Conservation (phyloP, 2,888 invertebrate genomes). For the Rhingia rostrata region DNA sequence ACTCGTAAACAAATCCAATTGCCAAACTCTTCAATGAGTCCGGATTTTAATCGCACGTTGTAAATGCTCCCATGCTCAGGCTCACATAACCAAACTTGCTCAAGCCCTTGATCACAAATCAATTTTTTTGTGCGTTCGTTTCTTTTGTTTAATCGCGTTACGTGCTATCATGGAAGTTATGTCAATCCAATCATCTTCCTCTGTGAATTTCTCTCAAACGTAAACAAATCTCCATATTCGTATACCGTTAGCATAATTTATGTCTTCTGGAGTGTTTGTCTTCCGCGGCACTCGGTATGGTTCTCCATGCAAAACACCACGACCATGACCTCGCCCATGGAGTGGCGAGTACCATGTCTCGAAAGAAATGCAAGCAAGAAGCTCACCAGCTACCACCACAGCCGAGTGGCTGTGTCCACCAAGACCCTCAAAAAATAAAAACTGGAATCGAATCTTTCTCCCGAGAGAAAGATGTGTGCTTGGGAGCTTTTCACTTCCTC, state of each 20-base stretch:
- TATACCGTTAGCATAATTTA: slow-evolving; percentile 41
- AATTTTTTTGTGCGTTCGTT: slow-evolving; percentile 26
- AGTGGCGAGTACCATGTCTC: slow-evolving; percentile 4
- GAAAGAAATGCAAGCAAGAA: slow-evolving; percentile 52
- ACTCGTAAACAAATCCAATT: no score
- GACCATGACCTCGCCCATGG: slow-evolving; percentile 75
- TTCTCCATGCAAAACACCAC: slow-evolving; percentile 6
- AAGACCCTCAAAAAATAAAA: slow-evolving; percentile 11
- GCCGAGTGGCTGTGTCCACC: slow-evolving; percentile 5
- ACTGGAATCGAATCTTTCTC: slow-evolving; percentile 15
- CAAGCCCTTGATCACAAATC: slow-evolving; percentile 63
- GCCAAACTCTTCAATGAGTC: neutral
- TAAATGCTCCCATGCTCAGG: slow-evolving; percentile 1
- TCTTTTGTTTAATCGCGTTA: slow-evolving; percentile 44
- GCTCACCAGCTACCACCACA: slow-evolving; percentile 30
- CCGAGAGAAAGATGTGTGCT: slow-evolving; percentile 37
- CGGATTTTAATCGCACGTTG: neutral
- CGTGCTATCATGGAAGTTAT: slow-evolving; percentile 50
- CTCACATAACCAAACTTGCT: slow-evolving; percentile 62
- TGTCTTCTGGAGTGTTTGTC: slow-evolving; percentile 22
- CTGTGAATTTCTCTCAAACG: neutral
- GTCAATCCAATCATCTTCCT: slow-evolving; percentile 23
- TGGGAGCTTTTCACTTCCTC: slow-evolving; percentile 55
- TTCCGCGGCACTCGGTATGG: slow-evolving; percentile 27
- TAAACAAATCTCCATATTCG: slow-evolving; percentile 12